Evolutionary conservation across 2,797 vertebrate species (phyloP), one percentile per base, ranked within the genome.

Genomic region (Scomberomorus guttatus): DNA sequence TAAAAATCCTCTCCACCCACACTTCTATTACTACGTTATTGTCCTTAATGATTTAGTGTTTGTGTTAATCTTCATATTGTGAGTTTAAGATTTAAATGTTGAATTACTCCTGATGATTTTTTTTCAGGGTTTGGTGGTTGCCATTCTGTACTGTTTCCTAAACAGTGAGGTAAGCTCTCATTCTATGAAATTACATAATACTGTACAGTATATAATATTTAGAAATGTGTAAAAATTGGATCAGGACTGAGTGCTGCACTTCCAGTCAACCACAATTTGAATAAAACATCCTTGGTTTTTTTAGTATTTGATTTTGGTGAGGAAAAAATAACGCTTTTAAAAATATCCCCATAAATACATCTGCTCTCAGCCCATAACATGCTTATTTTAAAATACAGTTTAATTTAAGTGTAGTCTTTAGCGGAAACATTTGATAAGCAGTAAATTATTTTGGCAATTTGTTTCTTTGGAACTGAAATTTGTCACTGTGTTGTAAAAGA

Each of bases 71-170:
- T n/a, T 32, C 13, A 8, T 24, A 34, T 12, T 24, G 46, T 12
- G 13, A 5, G 3, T 39, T 69, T n/a, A 4, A 12, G 8, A 58
- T 27, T 56, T 29, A 48, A 44, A 37, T 18, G 9, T 46, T 51
- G 39, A 42, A 39, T 60, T 1, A 1, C 15, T 17, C 12, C 29
- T 15, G 17, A 24, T 55, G 6, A 12, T 4, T 39, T 10, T 11
- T 50, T 44, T 66, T 27, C 92, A 98, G 97, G 97, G 97, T 22
- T 82, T 98, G 89, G 96, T 96, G 64, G 97, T 98, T 79, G 96
- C 97, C 3, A 93, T 98, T 24, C 92, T 98, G 2, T 98, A 98
- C 82, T 98, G 97, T 81, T 98, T 98, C 87, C 87, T 98, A 39
- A 98, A 98, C 94, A 97, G 94, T 14, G 97, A 98, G 92, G 97